Conservation (phyloP, 2,113 vertebrate species). For the Ctenodactylus gundi region DNA sequence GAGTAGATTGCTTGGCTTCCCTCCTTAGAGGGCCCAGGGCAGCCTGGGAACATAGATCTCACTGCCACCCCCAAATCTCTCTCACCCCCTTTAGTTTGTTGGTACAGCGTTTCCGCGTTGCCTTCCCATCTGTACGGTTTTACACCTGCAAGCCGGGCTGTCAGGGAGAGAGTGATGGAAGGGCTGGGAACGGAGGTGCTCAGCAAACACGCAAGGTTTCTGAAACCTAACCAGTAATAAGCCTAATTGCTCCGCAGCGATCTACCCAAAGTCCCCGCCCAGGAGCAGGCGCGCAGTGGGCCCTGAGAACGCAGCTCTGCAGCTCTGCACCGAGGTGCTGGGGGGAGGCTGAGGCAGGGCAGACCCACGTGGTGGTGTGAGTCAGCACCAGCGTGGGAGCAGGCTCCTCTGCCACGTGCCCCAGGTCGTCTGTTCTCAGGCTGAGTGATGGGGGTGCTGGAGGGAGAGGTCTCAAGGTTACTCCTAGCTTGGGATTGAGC, state of each 20-base stretch:
- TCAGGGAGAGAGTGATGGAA: conserved; percentile 70
- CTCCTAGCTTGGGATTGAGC: background rate
- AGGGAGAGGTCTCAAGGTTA: background rate
- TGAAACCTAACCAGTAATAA: conserved; percentile 79
- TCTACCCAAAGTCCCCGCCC: conserved; percentile 50
- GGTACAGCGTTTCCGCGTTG: background rate
- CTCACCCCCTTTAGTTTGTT: background rate
- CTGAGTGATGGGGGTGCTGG: background rate
- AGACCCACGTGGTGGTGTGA: background rate
- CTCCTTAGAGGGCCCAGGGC: background rate
- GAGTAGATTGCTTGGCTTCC: background rate
- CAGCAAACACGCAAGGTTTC: conserved; percentile 71
- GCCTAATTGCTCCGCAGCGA: conserved; percentile 75
- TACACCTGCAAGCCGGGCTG: conserved; percentile 69
- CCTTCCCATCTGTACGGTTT: conserved; percentile 5
- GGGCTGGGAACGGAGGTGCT: conserved; percentile 42
- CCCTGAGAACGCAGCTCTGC: conserved; percentile 25
- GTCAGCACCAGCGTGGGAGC: background rate
- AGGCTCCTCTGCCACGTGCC: background rate
- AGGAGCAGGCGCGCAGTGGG: conserved; percentile 19
- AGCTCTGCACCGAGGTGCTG: background rate
- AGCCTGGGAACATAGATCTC: background rate
- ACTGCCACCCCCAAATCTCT: background rate
- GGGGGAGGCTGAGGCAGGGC: background rate
- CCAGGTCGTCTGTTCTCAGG: background rate